Percentiles rank a stretch among this genome's conserved stretches.
Evolutionary conservation across 2,888 invertebrate species (phyloP).

Genomic region (Papilio protenor): DNA sequence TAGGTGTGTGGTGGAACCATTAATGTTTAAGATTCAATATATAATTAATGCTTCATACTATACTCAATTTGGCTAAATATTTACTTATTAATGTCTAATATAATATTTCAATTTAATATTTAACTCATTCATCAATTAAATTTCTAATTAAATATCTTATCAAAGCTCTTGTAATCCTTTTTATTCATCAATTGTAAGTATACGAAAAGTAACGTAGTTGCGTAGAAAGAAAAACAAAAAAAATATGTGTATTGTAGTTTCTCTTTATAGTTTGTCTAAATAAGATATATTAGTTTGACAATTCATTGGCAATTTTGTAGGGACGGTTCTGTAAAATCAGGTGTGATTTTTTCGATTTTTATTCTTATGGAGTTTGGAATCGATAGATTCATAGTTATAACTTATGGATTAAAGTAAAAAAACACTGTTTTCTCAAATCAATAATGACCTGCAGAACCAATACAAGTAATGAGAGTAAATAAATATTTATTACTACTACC

Average conservation of each 20-base stretch:
- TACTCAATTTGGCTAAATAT: neutral
- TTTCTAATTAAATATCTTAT: neutral
- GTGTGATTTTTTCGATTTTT: no score
- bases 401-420: no score
- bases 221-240: neutral
- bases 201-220: neutral
- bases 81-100: neutral
- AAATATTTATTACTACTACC: no score
- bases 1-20: neutral
- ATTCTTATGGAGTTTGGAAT: no score
- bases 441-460: no score
- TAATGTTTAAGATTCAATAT: neutral
- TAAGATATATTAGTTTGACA: no score
- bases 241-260: neutral
- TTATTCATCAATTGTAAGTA: neutral
- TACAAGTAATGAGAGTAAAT: no score
- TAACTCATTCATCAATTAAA: neutral
- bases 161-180: neutral
- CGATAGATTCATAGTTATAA: no score
- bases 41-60: neutral
- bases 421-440: no score
- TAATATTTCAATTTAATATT: neutral
- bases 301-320: no score
- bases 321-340: no score
- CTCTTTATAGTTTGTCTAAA: no score